Evolutionary conservation across 1,140 invertebrate genomes (phyloP), one percentile per base, ranked within the genome.

Genomic region (Ips nitidus): DNA sequence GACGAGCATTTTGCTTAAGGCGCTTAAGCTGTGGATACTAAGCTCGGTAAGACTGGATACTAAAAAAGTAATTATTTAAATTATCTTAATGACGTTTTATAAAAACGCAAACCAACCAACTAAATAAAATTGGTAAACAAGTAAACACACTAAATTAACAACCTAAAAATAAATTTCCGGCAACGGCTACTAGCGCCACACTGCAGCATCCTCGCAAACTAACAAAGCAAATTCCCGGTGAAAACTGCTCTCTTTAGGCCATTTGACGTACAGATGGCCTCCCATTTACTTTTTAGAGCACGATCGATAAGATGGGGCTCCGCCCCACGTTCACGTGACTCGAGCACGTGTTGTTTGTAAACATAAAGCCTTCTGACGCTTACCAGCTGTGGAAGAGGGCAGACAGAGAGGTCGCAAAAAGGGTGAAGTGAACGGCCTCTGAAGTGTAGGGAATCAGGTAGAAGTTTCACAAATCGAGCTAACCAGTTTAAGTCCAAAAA

Each of bases 281-380:
- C 50, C 60, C 68, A 70, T 59, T 70, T 70, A 70, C 60, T 58
- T 57, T 64, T 64, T 58, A 41, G 60, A 22, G 4, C 40, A 8
- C 22, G 68, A 70, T 70, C 68, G 47, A 70, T 70, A 58, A 42
- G 43, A 1, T 36, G 1, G 39, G n/a, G 43, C 68, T 64, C 68
- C 68, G 39, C 68, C 68, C 60, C 41, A n/a, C 36, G 42, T 6
- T n/a, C 66, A 69, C 66, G 66, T 69, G 66, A 62, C 41, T 41
- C 45, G 4, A 42, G 39, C 68, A 70, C 68, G 68, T 70, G 68
- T 39, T 70, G 41, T 70, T 70, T 70, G 41, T 64, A 70, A 70
- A 70, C 61, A 70, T 41, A n/a, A 22, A 43, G 7, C 60, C 37
- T 43, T 38, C 41, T 50, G 67, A 69, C 61, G 61, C 39, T 41